phyloP scores from a whole-genome alignment of 2,888 invertebrate species.

The Glyphotaelius pellucidus region DNA sequence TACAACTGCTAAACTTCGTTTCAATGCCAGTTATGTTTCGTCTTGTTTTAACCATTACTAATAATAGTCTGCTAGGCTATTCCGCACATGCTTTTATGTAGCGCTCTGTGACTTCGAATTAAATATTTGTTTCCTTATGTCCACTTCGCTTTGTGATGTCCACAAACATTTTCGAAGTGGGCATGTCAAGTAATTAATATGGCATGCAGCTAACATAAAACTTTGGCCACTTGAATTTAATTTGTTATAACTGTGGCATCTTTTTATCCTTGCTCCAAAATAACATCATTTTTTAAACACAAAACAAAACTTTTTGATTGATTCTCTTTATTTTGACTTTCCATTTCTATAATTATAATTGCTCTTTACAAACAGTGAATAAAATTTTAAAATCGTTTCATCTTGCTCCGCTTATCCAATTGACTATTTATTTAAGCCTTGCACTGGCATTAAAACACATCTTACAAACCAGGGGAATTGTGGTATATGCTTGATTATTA shows the following conservation, averaged over 20 bases:
- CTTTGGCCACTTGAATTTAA: neutral
- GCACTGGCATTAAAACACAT: neutral
- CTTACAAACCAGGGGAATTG: no score
- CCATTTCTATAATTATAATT: neutral
- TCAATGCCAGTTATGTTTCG: constrained; percentile 38
- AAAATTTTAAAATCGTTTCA: neutral
- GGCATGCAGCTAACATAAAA: neutral
- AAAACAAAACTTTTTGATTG: neutral
- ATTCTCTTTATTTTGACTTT: neutral
- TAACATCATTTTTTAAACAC: neutral
- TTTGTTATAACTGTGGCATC: neutral
- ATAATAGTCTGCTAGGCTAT: constrained; percentile 7
- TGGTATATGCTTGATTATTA: no score
- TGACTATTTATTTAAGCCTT: neutral
- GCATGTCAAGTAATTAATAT: constrained; percentile 19
- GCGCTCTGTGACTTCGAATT: neutral
- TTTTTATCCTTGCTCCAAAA: neutral
- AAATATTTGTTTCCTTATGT: neutral
- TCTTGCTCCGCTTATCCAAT: neutral
- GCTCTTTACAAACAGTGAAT: neutral
- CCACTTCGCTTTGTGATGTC: neutral
- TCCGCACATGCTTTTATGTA: constrained; percentile 7
- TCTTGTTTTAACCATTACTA: constrained; percentile 31
- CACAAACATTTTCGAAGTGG: neutral
- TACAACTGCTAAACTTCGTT: constrained; percentile 29